Evolutionary conservation across 1,140 invertebrate genomes (phyloP).

Genomic region (Ectropis grisescens): DNA sequence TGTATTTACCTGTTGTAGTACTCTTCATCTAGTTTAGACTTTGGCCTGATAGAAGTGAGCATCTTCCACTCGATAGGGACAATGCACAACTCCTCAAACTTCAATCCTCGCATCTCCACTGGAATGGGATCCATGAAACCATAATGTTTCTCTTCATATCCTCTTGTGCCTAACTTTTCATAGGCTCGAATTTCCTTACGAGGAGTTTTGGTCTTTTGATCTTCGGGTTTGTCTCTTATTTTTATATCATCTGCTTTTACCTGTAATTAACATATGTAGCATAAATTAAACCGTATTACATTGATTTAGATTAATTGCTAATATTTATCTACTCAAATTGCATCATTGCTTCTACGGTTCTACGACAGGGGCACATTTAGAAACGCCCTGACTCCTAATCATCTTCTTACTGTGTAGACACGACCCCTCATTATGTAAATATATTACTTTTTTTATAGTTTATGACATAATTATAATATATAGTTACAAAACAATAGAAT

Average conservation of each 20-base stretch:
- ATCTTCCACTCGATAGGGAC: slow-evolving; percentile 95
- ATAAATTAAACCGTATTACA: too few species aligned
- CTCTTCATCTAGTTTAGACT: slow-evolving; percentile 86
- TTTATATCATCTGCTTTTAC: slow-evolving; percentile 77
- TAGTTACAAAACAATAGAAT: slow-evolving; percentile 4
- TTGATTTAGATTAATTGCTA: too few species aligned
- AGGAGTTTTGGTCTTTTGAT: slow-evolving; percentile 77
- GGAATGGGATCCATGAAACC: slow-evolving; percentile 86
- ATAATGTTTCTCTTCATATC: slow-evolving; percentile 73
- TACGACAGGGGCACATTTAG: too few species aligned
- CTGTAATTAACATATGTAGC: slow-evolving; percentile 26
- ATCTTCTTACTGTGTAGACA: too few species aligned
- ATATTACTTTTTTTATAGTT: too few species aligned
- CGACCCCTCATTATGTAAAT: too few species aligned
- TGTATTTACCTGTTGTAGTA: slow-evolving; percentile 82
- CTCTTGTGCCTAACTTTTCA: slow-evolving; percentile 62
- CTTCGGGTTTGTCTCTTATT: slow-evolving; percentile 73
- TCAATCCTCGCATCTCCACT: slow-evolving; percentile 82
- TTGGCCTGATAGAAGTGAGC: slow-evolving; percentile 88
- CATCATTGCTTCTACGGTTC: too few species aligned
- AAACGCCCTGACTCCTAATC: too few species aligned
- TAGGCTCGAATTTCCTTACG: slow-evolving; percentile 74
- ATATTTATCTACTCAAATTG: too few species aligned
- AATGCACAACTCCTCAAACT: slow-evolving; percentile 83
- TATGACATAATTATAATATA: too few species aligned